Conservation (phyloP, 92 coral and sea anemone genomes). For the Meandrina meandrites region DNA sequence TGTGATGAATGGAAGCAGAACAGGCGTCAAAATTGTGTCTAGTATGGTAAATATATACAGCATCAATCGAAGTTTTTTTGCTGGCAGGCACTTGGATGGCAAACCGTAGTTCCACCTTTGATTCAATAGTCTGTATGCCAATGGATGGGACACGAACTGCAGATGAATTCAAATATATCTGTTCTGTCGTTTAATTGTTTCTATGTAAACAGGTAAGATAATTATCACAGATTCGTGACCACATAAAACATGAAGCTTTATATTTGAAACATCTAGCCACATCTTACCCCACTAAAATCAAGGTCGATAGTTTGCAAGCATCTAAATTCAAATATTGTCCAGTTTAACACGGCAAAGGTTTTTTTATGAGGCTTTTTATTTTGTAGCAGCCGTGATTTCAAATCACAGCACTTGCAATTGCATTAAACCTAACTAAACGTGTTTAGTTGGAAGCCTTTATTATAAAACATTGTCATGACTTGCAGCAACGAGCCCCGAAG, state of each 20-base stretch:
- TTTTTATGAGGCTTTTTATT: no score
- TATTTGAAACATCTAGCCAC: no score
- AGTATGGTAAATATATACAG: constrained; percentile 22
- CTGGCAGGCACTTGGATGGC: constrained; percentile 10
- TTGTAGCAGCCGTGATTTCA: no score
- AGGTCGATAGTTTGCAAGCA: no score
- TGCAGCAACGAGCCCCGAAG: no score
- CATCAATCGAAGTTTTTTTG: constrained; percentile 14
- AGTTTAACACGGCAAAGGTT: no score
- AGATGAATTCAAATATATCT: not conserved
- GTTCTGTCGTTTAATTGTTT: not conserved
- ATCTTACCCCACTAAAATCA: no score
- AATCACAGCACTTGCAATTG: no score
- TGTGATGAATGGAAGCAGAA: constrained; percentile 21
- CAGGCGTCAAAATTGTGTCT: constrained; percentile 30
- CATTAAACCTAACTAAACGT: no score
- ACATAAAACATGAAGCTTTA: not conserved
- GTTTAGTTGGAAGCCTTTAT: no score
- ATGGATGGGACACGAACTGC: constrained; percentile 41
- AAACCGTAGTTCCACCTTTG: constrained; percentile 43
- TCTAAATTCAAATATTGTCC: no score
- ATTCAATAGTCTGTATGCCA: constrained; percentile 32
- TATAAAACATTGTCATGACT: no score
- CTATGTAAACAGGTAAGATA: not conserved
- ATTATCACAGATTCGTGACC: not conserved